Base-by-base conservation (phyloP, 2,888 invertebrate species). In the Candidula unifasciata region DNA sequence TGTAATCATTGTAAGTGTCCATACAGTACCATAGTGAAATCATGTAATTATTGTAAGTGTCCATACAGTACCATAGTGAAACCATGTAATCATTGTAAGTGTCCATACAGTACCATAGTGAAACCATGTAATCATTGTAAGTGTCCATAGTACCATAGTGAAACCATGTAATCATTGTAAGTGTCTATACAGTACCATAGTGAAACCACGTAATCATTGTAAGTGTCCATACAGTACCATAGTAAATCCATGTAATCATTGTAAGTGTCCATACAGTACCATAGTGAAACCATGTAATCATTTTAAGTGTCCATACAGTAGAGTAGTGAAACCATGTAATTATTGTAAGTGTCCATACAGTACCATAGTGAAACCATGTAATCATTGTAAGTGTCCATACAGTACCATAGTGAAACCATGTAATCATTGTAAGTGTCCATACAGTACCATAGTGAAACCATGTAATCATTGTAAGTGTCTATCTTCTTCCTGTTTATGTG, bases 31-130 rank as follows among this genome's bases (percentile, higher is more conserved):
- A 85, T 86, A 85, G 85, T 52, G 78, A 78, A 82, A 10, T 60
- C 66, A 16, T 30, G 35, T 18, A 57, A 30, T 30, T 37, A 76
- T 69, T 80, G 84, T 84, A 52, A 86, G 71, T 79, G 21, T 54
- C 80, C 87, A 54, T 89, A 90, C 83, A 84, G 90, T 57, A 85
- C 85, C 30, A 85, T 86, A 85, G 85, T 52, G 78, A 78, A 82
- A 10, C 71, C 66, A 16, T 30, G 35, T 18, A 57, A 30, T 30
- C 52, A 76, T 69, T 80, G 84, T 84, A 52, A 86, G 71, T 79
- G 21, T 54, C 80, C 87, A 54, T 89, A 90, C 83, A 84, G 90
- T 57, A 85, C 85, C 30, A 85, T 86, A 85, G 85, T 52, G 78
- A 78, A 82, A 10, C 71, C 66, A 16, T 30, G 35, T 18, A 57